Evolutionary conservation across 2,113 vertebrate species (phyloP).

Genomic region (Podarcis raffonei): DNA sequence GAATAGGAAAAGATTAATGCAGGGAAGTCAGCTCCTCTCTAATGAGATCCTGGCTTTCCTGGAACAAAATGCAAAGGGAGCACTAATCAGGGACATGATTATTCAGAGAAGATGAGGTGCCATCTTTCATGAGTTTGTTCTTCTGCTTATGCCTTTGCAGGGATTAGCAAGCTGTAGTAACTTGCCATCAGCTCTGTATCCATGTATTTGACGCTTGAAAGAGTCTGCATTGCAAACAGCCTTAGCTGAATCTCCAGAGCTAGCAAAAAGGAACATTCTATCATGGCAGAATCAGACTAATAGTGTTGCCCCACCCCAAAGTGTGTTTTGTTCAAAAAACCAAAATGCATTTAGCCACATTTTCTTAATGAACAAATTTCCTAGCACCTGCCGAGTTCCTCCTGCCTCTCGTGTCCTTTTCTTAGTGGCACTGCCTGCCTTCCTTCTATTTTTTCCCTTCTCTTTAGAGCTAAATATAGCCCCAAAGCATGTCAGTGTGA

Average conservation of each 20-base stretch:
- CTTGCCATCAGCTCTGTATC: background rate
- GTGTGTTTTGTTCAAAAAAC: background rate
- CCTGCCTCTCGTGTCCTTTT: background rate
- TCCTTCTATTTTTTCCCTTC: background rate
- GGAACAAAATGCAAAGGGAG: background rate
- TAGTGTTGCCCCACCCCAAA: background rate
- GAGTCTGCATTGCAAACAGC: background rate
- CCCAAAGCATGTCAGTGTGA: no score
- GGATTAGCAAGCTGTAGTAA: background rate
- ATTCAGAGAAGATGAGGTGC: background rate
- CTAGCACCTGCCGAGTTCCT: background rate
- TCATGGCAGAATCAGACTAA: background rate
- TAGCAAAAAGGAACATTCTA: background rate
- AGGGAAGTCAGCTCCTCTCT: background rate
- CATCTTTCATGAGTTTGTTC: background rate
- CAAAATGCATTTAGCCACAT: background rate
- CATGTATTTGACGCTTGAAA: background rate
- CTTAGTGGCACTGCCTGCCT: background rate
- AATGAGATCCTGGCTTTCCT: background rate
- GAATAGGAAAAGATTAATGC: background rate
- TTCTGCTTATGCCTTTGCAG: background rate
- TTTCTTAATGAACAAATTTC: background rate
- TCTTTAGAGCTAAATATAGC: conserved; percentile 5
- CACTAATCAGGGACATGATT: background rate
- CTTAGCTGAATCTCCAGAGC: background rate